Conservation (phyloP, 2,113 vertebrate genomes). For the Australoheros scitulus region DNA sequence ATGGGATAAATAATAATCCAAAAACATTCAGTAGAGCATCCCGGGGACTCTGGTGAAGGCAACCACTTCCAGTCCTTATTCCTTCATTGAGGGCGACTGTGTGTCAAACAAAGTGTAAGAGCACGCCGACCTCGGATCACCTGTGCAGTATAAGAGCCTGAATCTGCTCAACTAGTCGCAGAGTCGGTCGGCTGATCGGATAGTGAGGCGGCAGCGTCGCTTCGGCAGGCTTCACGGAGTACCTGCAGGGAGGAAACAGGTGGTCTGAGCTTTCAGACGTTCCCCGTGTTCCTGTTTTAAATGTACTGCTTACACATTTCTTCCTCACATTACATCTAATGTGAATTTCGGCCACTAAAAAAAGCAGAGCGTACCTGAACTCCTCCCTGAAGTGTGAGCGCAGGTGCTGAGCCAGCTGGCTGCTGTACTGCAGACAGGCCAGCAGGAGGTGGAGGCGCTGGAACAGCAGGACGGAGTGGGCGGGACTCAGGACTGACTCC, state of each 20-base stretch:
- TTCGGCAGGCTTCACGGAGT: conserved; percentile 75
- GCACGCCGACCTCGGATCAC: conserved; percentile 2
- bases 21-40: background rate
- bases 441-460: conserved; percentile 82
- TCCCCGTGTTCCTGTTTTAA: background rate
- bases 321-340: background rate
- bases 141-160: conserved; percentile 65
- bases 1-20: background rate
- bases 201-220: conserved; percentile 76
- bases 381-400: conserved; percentile 76
- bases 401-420: conserved; percentile 71
- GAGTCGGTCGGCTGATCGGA: conserved; percentile 74
- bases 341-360: background rate
- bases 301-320: background rate
- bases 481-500: conserved; percentile 62
- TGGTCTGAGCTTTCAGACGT: background rate
- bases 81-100: background rate
- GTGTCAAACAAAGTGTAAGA: background rate
- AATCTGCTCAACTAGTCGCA: conserved; percentile 72
- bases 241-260: conserved; percentile 63
- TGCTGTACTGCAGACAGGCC: conserved; percentile 79
- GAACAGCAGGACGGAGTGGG: conserved; percentile 78
- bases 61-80: background rate
- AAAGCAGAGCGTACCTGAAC: conserved; percentile 76
- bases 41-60: conserved; percentile 11